Conservation (phyloP, 2,888 invertebrate genomes). For the Trilocha varians region DNA sequence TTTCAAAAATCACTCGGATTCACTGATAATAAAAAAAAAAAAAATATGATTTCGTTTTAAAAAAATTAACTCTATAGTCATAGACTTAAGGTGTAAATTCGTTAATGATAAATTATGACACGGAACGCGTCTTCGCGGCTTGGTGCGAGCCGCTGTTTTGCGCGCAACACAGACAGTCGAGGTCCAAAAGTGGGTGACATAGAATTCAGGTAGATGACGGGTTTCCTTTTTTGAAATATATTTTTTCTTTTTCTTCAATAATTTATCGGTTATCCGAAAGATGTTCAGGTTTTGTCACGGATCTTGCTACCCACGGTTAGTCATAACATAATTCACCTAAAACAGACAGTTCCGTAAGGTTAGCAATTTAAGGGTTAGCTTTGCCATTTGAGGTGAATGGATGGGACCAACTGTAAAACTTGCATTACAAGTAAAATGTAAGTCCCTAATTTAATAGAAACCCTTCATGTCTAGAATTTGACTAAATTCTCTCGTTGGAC, state of each 20-base stretch:
- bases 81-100: constrained; percentile 23
- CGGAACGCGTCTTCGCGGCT: constrained; percentile 46
- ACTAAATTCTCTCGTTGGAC: too few relatives aligned
- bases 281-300: too few relatives aligned
- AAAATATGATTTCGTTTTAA: constrained; percentile 10
- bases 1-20: constrained; percentile 12
- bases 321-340: too few relatives aligned
- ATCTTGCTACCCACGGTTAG: too few relatives aligned
- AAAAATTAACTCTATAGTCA: constrained; percentile 12
- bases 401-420: too few relatives aligned
- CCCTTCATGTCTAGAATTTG: too few relatives aligned
- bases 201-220: constrained; percentile 27
- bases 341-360: too few relatives aligned
- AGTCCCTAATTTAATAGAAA: too few relatives aligned
- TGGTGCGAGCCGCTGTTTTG: constrained; percentile 53
- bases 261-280: too few relatives aligned
- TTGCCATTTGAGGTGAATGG: too few relatives aligned
- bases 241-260: background rate
- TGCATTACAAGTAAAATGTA: too few relatives aligned
- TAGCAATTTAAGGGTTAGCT: too few relatives aligned
- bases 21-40: constrained; percentile 9
- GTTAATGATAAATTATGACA: constrained; percentile 10
- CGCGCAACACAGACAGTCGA: constrained; percentile 28
- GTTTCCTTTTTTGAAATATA: constrained; percentile 20
- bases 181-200: constrained; percentile 42